Percentiles rank a stretch among this genome's conserved stretches.
These are phyloP conservation scores for Carapus acus DNA, from an alignment of 2,797 vertebrate species.

Conservation along the genomic window DNA sequence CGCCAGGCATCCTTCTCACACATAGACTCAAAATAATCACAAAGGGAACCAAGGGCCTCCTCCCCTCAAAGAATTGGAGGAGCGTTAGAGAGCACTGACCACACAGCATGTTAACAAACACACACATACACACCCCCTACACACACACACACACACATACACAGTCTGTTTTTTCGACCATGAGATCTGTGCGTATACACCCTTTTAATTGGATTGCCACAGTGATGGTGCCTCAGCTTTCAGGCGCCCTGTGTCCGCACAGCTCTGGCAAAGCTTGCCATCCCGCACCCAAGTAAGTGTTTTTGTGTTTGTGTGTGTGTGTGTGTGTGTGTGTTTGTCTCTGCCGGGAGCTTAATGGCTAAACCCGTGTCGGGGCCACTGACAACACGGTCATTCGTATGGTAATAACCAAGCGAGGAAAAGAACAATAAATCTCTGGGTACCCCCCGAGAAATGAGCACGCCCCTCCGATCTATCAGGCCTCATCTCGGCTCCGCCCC, in stretches of 20 bases:
- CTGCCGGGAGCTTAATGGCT: conserved; percentile 53
- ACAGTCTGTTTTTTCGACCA: conserved; percentile 12
- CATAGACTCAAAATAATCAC: conserved; percentile 37
- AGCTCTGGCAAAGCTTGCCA: conserved; percentile 1
- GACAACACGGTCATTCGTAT: conserved; percentile 61
- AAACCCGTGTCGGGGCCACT: conserved; percentile 54
- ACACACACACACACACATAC: conserved; percentile 23
- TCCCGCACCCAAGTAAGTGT: conserved; percentile 31
- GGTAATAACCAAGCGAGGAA: conserved; percentile 55
- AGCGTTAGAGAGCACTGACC: conserved; percentile 30
- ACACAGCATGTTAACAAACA: conserved; percentile 33
- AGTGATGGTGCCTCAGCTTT: conserved; percentile 44
- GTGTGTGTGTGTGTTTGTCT: conserved; percentile 28
- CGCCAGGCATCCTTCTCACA: conserved; percentile 33
- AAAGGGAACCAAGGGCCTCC: conserved; percentile 50
- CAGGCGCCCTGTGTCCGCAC: conserved; percentile 32
- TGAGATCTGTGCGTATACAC: conserved; percentile 22
- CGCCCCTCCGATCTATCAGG: conserved; percentile 32
- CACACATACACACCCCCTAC: too few species aligned
- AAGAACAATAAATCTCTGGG: conserved; percentile 53
- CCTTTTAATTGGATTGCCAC: conserved; percentile 55
- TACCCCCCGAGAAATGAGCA: conserved; percentile 40
- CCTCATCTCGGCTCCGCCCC: too few species aligned
- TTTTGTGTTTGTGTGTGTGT: conserved; percentile 34
- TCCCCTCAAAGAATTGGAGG: conserved; percentile 38